These are phyloP conservation scores for Hyphantria cunea DNA, from an alignment of 1,140 invertebrate species.

Conservation along the genomic window DNA sequence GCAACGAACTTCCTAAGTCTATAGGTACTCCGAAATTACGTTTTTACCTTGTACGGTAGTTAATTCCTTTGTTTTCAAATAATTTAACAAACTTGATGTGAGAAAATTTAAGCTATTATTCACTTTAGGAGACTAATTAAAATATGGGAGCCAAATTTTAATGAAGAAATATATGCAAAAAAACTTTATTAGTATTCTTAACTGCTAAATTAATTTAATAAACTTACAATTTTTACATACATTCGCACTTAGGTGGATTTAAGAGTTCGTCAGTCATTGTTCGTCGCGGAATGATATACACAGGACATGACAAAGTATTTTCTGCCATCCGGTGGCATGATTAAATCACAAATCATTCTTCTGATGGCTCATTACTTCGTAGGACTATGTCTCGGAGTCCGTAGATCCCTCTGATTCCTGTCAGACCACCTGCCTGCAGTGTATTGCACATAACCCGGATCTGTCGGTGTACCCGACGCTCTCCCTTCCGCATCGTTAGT, in stretches of 20 bases:
- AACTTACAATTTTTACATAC: slow-evolving; percentile 15
- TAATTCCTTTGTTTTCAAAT: slow-evolving; percentile 52
- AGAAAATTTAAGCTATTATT: slow-evolving; percentile 31
- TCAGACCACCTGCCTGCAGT: slow-evolving; percentile 86
- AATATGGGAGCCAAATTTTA: slow-evolving; percentile 33
- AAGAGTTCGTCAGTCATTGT: slow-evolving; percentile 29
- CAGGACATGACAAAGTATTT: slow-evolving; percentile 23
- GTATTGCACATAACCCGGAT: slow-evolving; percentile 87
- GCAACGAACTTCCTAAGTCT: slow-evolving; percentile 62
- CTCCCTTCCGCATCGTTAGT: slow-evolving; percentile 53
- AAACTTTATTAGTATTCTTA: slow-evolving; percentile 32
- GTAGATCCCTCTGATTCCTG: slow-evolving; percentile 60
- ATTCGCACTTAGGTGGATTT: slow-evolving; percentile 33
- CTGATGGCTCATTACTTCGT: slow-evolving; percentile 61
- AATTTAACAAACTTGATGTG: slow-evolving; percentile 35
- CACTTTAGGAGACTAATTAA: slow-evolving; percentile 46
- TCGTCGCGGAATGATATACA: slow-evolving; percentile 18
- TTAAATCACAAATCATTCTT: slow-evolving; percentile 22
- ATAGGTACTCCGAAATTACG: slow-evolving; percentile 37
- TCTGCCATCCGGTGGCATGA: slow-evolving; percentile 9
- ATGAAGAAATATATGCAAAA: slow-evolving; percentile 28
- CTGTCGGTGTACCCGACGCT: slow-evolving; percentile 83
- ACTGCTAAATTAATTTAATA: slow-evolving; percentile 32
- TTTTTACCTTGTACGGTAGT: slow-evolving; percentile 34
- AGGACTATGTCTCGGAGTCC: slow-evolving; percentile 84